Percentiles rank a stretch among this genome's conserved stretches.
Conservation (phyloP, 2,888 invertebrate species). For the Caradrina kadenii region DNA sequence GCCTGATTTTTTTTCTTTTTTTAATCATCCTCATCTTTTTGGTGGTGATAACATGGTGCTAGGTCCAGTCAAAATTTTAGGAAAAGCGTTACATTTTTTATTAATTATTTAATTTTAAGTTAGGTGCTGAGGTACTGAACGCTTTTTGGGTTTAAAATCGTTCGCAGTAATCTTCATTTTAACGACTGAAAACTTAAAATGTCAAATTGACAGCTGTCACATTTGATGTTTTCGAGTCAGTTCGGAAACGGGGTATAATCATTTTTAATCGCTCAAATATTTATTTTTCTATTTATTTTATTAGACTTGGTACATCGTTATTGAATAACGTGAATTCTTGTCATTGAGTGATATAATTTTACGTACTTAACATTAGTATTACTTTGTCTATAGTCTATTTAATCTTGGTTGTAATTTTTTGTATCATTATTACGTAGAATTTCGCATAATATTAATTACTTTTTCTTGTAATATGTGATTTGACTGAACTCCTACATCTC, state of each 20-base stretch:
- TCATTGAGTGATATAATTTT: conserved; percentile 84
- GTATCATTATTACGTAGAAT: conserved; percentile 65
- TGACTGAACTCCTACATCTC: conserved; percentile 88
- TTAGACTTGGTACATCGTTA: conserved; percentile 73
- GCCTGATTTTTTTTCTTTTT: conserved; percentile 75
- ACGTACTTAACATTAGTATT: conserved; percentile 69
- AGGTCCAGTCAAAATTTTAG: conserved; percentile 71
- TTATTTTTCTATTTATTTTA: conserved; percentile 71
- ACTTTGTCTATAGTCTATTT: conserved; percentile 67
- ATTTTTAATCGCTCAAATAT: conserved; percentile 64
- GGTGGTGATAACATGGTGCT: conserved; percentile 86
- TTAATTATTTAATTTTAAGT: conserved; percentile 64
- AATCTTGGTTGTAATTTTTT: conserved; percentile 71
- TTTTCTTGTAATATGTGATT: conserved; percentile 78
- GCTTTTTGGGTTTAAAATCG: conserved; percentile 76
- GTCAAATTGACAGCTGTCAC: conserved; percentile 83
- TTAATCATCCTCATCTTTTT: conserved; percentile 73
- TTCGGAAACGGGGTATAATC: conserved; percentile 68
- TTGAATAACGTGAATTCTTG: conserved; percentile 81
- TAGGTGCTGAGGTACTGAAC: conserved; percentile 78
- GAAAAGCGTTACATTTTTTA: conserved; percentile 51
- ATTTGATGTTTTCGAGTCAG: conserved; percentile 79
- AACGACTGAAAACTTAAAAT: conserved; percentile 74
- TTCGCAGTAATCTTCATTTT: conserved; percentile 55
- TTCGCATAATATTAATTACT: conserved; percentile 70